Conservation (phyloP, 1,140 invertebrate genomes). For the Drosophila bipectinata region DNA sequence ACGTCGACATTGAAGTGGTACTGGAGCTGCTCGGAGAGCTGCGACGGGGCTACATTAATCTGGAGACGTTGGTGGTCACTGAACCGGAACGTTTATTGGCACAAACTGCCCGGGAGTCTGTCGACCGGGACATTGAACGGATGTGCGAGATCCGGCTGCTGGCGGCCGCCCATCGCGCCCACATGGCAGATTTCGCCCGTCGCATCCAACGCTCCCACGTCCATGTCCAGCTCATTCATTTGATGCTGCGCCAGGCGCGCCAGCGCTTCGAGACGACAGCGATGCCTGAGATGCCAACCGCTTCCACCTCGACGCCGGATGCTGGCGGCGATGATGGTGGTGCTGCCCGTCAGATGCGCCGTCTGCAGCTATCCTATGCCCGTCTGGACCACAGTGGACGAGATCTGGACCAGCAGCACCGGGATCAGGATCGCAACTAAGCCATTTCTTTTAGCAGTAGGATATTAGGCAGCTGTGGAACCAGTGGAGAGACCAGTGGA, state of each 20-base stretch:
- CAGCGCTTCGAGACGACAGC: neutral
- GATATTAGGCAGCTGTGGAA: too few species aligned
- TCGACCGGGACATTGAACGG: conserved; percentile 16
- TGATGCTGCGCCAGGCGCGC: conserved; percentile 6
- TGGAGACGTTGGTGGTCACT: neutral
- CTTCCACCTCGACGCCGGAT: conserved; percentile 1
- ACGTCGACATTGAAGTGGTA: neutral
- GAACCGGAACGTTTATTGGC: conserved; percentile 5
- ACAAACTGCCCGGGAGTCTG: neutral
- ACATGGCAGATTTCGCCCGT: neutral
- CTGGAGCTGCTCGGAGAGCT: neutral
- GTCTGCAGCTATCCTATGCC: neutral
- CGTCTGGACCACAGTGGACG: neutral
- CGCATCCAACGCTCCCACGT: conserved; percentile 1
- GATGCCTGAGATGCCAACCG: neutral
- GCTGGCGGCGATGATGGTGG: conserved; percentile 21
- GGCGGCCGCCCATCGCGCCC: conserved; percentile 3
- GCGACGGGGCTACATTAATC: neutral
- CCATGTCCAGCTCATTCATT: conserved; percentile 8
- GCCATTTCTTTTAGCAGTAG: neutral
- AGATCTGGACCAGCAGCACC: neutral
- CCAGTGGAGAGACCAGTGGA: too few species aligned
- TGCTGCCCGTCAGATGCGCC: neutral
- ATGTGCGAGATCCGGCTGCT: neutral
- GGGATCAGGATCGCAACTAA: neutral